phyloP scores from a whole-genome alignment of 2,888 invertebrate genomes.

The Oligia strigilis region DNA sequence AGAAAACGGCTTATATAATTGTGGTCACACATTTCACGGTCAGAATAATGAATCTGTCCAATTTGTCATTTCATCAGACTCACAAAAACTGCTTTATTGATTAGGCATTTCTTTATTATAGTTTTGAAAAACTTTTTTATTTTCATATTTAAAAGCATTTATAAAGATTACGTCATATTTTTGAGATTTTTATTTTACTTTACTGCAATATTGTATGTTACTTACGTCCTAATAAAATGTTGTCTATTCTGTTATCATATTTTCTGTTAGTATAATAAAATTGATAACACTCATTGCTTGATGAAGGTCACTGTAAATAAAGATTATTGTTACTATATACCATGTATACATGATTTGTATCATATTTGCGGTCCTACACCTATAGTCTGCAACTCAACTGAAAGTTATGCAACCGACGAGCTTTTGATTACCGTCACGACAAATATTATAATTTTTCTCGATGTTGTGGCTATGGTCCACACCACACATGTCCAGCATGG shows the following conservation, averaged over 20 bases:
- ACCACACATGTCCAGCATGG: background rate
- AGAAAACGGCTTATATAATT: slow-evolving; percentile 23
- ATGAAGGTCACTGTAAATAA: slow-evolving; percentile 61
- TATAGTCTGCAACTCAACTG: background rate
- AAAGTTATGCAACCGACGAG: background rate
- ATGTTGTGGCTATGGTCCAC: background rate
- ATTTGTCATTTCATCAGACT: slow-evolving; percentile 26
- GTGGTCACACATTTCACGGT: slow-evolving; percentile 31
- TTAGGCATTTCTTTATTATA: slow-evolving; percentile 53
- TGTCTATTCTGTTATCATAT: slow-evolving; percentile 58
- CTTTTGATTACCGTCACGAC: background rate
- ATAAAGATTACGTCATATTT: slow-evolving; percentile 58
- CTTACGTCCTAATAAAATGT: slow-evolving; percentile 39
- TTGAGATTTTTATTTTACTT: slow-evolving; percentile 53
- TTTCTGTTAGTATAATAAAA: slow-evolving; percentile 39
- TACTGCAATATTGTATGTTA: slow-evolving; percentile 27
- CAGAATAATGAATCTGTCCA: slow-evolving; percentile 26
- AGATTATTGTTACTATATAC: slow-evolving; percentile 53
- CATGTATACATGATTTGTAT: slow-evolving; percentile 30
- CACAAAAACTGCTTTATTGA: slow-evolving; percentile 44
- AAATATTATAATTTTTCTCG: background rate
- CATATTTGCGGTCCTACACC: background rate
- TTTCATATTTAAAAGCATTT: slow-evolving; percentile 62
- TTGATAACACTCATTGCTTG: slow-evolving; percentile 49
- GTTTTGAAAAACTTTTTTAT: slow-evolving; percentile 53